Evolutionary conservation across 1,140 invertebrate genomes (phyloP), one percentile per base, ranked within the genome.

Genomic region (Colletes latitarsis): DNA sequence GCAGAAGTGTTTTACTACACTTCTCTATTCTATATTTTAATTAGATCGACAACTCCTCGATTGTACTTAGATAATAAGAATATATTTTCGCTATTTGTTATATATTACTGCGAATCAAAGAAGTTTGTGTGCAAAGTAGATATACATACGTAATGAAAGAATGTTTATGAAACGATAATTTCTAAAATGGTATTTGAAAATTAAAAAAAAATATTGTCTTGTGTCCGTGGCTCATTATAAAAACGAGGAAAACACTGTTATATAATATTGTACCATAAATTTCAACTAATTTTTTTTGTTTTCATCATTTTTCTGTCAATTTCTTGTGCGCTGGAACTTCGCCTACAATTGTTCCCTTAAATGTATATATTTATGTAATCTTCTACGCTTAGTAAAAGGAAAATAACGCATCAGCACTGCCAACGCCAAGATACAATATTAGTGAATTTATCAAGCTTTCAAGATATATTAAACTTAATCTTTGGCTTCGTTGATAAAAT

Each of bases 271-370:
- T 73, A 79, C 68, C 39, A 46, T 55, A 72, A 72, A 63, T 55
- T 14, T 73, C 9, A 55, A 14, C 52, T 79, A 66, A 79, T 64
- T 64, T 41, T 43, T 57, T 72, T 64, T 63, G 15, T 62, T 73
- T 64, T 17, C 19, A 41, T 79, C 19, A 10, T 43, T 46, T 64
- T 79, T 73, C 15, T 73, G 21, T 49, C 19, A 64, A 73, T 64
- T 41, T 73, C 60, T 79, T 79, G 77, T 79, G 70, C 77, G 70
- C 49, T 79, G 77, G 77, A 79, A 79, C 77, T 73, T 73, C 41
- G 73, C 70, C 77, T 79, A 79, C 60, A 79, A 79, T 79, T 79
- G 77, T 79, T 79, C 77, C 77, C 77, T 79, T 73, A 78, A 57
- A 46, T 43, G 60, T 78, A 73, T 64, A 64, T 79, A 64, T 43